Evolutionary conservation across 2,797 vertebrate species (phyloP).

Genomic region (Ctenopoma multispine): DNA sequence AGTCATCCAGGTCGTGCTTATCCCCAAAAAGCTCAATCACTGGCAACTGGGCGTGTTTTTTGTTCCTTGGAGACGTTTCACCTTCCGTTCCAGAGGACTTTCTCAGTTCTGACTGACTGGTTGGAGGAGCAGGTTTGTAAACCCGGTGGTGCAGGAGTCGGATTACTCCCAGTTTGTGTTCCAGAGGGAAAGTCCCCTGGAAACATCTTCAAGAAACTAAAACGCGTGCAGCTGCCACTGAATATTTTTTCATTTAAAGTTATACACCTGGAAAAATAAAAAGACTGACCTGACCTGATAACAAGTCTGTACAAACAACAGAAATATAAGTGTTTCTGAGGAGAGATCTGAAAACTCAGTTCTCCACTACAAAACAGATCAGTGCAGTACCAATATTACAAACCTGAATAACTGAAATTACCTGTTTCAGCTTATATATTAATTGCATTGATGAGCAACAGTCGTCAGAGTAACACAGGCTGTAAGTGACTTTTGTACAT

Average conservation of each 20-base stretch:
- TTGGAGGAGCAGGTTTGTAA: no score
- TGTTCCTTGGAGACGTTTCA: no score
- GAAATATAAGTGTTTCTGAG: constrained; percentile 2
- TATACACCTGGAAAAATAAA: constrained; percentile 27
- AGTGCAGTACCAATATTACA: constrained; percentile 28
- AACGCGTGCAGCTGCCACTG: no score
- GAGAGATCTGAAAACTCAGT: constrained; percentile 12
- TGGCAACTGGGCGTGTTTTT: no score
- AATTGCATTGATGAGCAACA: constrained; percentile 72
- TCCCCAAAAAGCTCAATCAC: no score
- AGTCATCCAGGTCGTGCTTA: no score
- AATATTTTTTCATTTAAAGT: constrained; percentile 34
- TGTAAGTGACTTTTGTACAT: constrained; percentile 37
- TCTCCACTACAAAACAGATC: constrained; percentile 9
- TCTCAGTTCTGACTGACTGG: no score
- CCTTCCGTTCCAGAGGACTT: no score
- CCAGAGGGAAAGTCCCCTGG: no score
- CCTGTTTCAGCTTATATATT: constrained; percentile 26
- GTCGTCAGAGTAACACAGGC: constrained; percentile 37
- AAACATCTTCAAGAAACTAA: no score
- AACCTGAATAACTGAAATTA: constrained; percentile 34
- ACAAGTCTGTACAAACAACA: constrained; percentile 20
- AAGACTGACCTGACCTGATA: constrained; percentile 19
- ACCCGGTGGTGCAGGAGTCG: no score
- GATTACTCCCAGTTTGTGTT: no score